phyloP scores from a whole-genome alignment of 1,140 invertebrate genomes.

The Fragariocoptes setiger region DNA sequence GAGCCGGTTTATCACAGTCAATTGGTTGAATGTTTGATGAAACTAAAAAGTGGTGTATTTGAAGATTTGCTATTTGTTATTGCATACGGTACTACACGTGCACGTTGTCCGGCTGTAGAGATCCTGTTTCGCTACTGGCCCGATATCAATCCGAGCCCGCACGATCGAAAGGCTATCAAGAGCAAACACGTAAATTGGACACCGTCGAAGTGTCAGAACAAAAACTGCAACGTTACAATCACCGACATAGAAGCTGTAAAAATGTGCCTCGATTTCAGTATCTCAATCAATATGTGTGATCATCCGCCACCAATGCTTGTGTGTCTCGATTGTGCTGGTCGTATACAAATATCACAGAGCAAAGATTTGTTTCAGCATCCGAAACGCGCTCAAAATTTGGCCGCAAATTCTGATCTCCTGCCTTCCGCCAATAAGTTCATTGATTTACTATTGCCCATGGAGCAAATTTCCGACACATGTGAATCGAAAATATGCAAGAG shows the following conservation, averaged over 20 bases:
- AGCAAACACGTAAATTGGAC: slow-evolving; percentile 19
- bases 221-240: slow-evolving; percentile 12
- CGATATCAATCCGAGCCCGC: slow-evolving; percentile 68
- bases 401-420: background rate
- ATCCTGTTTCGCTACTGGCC: slow-evolving; percentile 97
- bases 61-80: slow-evolving; percentile 81
- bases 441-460: slow-evolving; percentile 71
- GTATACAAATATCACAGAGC: slow-evolving; percentile 28
- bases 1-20: slow-evolving; percentile 78
- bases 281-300: slow-evolving; percentile 31
- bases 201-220: slow-evolving; percentile 13
- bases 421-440: slow-evolving; percentile 39
- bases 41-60: slow-evolving; percentile 49
- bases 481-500: slow-evolving; percentile 93
- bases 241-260: slow-evolving; percentile 15
- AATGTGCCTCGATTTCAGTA: slow-evolving; percentile 23
- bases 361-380: too few relatives aligned
- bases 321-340: slow-evolving; percentile 80
- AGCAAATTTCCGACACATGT: slow-evolving; percentile 68
- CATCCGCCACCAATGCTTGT: slow-evolving; percentile 68
- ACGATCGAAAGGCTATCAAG: slow-evolving; percentile 50
- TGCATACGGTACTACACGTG: slow-evolving; percentile 70
- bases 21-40: slow-evolving; percentile 72
- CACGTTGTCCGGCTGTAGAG: slow-evolving; percentile 67
- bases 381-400: background rate